These are phyloP conservation scores for Hipposideros larvatus DNA, from an alignment of 2,797 vertebrate species.

Conservation along the genomic window DNA sequence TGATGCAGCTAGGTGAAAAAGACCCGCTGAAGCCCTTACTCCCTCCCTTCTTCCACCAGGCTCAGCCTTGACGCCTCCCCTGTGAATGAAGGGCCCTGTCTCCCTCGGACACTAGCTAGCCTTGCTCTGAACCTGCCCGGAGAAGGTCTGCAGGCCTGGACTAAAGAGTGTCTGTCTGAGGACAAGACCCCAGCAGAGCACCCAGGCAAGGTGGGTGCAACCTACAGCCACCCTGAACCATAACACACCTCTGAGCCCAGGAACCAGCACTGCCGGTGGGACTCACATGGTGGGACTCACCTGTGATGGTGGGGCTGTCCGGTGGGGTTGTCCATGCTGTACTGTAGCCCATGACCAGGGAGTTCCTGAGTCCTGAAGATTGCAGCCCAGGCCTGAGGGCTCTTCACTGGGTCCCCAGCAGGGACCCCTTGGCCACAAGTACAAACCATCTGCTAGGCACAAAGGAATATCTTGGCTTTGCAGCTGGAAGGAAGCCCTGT, in stretches of 20 bases:
- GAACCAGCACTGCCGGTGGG: background rate
- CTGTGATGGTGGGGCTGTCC: background rate
- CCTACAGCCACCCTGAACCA: fast-evolving
- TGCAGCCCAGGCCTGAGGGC: background rate
- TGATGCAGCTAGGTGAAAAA: fast-evolving
- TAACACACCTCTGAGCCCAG: background rate
- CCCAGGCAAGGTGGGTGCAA: slow-evolving; percentile 42
- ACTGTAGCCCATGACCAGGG: fast-evolving
- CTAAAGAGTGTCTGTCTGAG: slow-evolving; percentile 62
- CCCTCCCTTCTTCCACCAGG: slow-evolving; percentile 83
- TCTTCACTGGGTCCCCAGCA: background rate
- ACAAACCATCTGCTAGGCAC: fast-evolving
- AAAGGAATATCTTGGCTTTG: fast-evolving
- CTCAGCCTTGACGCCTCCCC: slow-evolving; percentile 91
- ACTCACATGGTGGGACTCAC: background rate
- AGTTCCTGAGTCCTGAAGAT: background rate
- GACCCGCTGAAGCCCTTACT: fast-evolving
- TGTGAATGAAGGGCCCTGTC: slow-evolving; percentile 88
- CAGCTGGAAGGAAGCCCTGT: background rate
- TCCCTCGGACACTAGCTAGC: slow-evolving; percentile 56
- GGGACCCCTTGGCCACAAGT: too few relatives aligned
- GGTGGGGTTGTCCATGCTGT: fast-evolving
- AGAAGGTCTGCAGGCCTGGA: slow-evolving; percentile 78
- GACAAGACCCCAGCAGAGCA: background rate
- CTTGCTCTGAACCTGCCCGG: slow-evolving; percentile 78